phyloP scores from a whole-genome alignment of 2,888 invertebrate species.

The Neria commutata region DNA sequence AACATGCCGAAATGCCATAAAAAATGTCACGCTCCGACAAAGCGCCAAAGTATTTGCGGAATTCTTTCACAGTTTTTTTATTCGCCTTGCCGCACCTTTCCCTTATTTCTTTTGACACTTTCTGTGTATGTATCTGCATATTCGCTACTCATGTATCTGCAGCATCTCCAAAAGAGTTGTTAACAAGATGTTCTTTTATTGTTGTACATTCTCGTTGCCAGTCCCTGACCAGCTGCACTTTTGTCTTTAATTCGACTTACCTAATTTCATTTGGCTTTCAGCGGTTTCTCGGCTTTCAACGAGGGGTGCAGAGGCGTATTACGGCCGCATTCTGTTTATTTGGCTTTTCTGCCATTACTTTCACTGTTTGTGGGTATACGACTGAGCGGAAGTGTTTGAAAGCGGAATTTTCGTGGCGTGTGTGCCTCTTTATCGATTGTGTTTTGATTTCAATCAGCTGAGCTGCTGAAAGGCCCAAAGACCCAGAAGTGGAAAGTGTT shows the following conservation, averaged over 20 bases:
- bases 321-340: constrained; percentile 21
- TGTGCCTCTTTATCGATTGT: not conserved
- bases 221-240: not conserved
- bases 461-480: no score
- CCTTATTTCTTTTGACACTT: no score
- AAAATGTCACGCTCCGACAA: no score
- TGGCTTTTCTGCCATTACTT: constrained; percentile 27
- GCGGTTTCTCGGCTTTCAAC: not conserved
- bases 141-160: no score
- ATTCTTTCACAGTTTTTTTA: no score
- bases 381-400: constrained; percentile 8
- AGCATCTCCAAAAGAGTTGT: constrained; percentile 2
- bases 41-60: no score
- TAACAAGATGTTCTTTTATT: constrained; percentile 3
- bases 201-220: constrained; percentile 1
- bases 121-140: no score
- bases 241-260: constrained; percentile 14
- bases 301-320: not conserved
- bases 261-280: constrained; percentile 7
- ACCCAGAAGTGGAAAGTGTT: no score
- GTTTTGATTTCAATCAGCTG: no score
- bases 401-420: not conserved
- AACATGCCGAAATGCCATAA: no score
- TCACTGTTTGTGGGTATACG: constrained; percentile 28
- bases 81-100: no score